Conservation (phyloP, 2,113 vertebrate species). For the Plotosus lineatus region DNA sequence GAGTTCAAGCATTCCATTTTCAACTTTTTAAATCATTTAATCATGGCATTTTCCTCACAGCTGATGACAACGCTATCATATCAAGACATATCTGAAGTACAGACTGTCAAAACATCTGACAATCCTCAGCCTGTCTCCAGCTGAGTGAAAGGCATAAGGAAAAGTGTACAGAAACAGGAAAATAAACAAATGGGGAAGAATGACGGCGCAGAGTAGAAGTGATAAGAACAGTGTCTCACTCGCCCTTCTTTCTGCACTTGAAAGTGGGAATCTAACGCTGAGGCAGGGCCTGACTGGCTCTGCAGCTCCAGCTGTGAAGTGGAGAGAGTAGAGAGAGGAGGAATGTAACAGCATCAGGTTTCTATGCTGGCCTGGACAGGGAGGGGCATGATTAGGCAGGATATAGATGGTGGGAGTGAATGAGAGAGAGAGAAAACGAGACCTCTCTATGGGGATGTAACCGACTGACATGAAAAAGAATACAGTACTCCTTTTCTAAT, state of each 20-base stretch:
- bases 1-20: background rate
- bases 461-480: constrained; percentile 12
- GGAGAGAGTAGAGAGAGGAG: constrained; percentile 14
- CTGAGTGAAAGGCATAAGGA: constrained; percentile 6
- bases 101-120: constrained; percentile 37
- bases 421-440: background rate
- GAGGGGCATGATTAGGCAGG: constrained; percentile 42
- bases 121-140: constrained; percentile 45
- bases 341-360: constrained; percentile 38
- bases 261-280: constrained; percentile 49
- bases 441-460: background rate
- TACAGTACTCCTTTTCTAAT: constrained; percentile 8
- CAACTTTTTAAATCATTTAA: constrained; percentile 13
- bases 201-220: constrained; percentile 5
- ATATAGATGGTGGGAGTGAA: background rate
- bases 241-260: constrained; percentile 32
- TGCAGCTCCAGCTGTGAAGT: constrained; percentile 43
- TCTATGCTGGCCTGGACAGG: constrained; percentile 37
- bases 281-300: constrained; percentile 53
- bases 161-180: constrained; percentile 4
- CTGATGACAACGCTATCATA: constrained; percentile 32
- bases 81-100: constrained; percentile 11
- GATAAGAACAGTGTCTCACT: constrained; percentile 15
- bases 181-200: constrained; percentile 2
- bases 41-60: constrained; percentile 15